These are phyloP conservation scores for Anoplophora glabripennis DNA, from an alignment of 1,140 invertebrate species.

Conservation along the genomic window DNA sequence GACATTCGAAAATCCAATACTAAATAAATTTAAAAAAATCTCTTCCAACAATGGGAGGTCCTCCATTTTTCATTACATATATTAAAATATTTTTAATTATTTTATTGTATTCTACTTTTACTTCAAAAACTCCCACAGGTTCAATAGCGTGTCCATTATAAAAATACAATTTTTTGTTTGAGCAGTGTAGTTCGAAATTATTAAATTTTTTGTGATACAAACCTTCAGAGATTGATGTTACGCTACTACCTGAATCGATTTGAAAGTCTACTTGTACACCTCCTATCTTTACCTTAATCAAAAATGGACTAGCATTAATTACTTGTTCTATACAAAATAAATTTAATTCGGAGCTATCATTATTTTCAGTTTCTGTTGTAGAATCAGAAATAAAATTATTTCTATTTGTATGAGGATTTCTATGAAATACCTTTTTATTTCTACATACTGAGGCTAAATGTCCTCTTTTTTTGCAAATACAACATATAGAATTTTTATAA, in stretches of 20 bases:
- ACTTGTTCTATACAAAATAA: neutral
- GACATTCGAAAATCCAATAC: neutral
- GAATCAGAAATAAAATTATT: neutral
- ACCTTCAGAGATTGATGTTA: slow-evolving; percentile 6
- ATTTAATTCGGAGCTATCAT: neutral
- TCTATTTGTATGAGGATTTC: neutral
- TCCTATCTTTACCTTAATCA: neutral
- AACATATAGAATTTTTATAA: slow-evolving; percentile 2
- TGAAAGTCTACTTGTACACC: neutral
- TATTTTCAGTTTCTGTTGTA: slow-evolving; percentile 8
- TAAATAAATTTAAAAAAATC: neutral
- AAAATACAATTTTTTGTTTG: neutral
- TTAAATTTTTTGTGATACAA: slow-evolving; percentile 8
- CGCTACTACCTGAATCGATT: slow-evolving; percentile 1
- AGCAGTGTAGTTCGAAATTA: neutral
- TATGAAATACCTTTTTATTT: neutral
- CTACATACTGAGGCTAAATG: slow-evolving; percentile 1
- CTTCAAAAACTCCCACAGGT: neutral
- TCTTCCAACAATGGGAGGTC: neutral
- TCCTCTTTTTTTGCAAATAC: slow-evolving; percentile 2
- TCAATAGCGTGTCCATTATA: slow-evolving; percentile 1
- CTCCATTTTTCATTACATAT: slow-evolving; percentile 1
- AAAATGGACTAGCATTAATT: neutral
- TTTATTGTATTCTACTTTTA: slow-evolving; percentile 1
- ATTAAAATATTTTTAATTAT: neutral